phyloP scores from a whole-genome alignment of 2,888 invertebrate genomes.

The Drosophila atripex region DNA sequence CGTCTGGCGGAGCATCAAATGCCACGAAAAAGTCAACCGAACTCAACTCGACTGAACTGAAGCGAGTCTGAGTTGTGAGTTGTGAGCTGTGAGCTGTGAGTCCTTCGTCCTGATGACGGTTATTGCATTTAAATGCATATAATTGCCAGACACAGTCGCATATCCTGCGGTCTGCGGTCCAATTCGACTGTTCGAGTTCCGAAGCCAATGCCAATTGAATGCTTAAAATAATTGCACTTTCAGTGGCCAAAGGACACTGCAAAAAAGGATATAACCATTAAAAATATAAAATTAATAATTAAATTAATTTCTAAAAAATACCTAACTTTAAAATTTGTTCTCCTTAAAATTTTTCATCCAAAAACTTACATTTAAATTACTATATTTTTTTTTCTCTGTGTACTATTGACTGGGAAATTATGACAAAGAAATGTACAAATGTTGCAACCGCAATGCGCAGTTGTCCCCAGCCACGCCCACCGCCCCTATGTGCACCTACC shows the following conservation, averaged over 20 bases:
- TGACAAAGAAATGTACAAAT: constrained; percentile 45
- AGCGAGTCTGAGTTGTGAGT: constrained; percentile 20
- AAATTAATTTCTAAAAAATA: not conserved
- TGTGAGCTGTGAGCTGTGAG: too few relatives aligned
- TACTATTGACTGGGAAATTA: constrained; percentile 20
- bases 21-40: constrained; percentile 35
- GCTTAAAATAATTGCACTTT: constrained; percentile 74
- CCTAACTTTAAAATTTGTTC: too few relatives aligned
- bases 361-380: too few relatives aligned
- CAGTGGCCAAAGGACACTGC: constrained; percentile 19
- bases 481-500: constrained; percentile 3
- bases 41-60: constrained; percentile 18
- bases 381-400: constrained; percentile 12
- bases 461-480: constrained; percentile 44
- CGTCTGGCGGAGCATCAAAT: constrained; percentile 53
- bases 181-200: constrained; percentile 47
- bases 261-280: not conserved
- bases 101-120: constrained; percentile 70
- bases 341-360: too few relatives aligned
- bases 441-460: constrained; percentile 74
- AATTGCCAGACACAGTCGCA: constrained; percentile 61
- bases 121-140: constrained; percentile 79
- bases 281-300: not conserved
- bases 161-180: constrained; percentile 76
- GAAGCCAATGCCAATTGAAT: constrained; percentile 69